A percentile compares a stretch with the other conserved stretches of the same genome.
These are phyloP conservation scores for Meganola albula DNA, from an alignment of 2,888 invertebrate species.

Conservation along the genomic window DNA sequence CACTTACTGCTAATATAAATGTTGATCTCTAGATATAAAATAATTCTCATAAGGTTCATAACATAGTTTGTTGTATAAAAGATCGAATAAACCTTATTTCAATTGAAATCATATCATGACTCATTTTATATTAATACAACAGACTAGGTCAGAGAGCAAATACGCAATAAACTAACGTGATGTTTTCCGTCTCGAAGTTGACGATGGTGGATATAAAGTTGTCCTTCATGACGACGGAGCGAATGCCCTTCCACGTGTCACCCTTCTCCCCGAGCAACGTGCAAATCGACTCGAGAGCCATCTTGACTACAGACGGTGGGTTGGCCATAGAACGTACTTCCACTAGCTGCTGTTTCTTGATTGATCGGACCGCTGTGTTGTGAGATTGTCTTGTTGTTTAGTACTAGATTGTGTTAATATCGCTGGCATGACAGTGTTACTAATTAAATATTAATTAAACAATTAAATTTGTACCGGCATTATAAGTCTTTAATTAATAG, in stretches of 20 bases:
- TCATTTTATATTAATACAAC: too few relatives aligned
- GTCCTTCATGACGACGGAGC: conserved; percentile 94
- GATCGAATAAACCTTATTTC: too few relatives aligned
- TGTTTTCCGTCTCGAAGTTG: conserved; percentile 94
- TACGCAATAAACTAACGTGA: conserved; percentile 89
- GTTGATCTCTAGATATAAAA: conserved; percentile 39
- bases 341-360: conserved; percentile 96
- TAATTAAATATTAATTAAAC: too few relatives aligned
- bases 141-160: conserved; percentile 30
- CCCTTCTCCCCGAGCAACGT: conserved; percentile 93
- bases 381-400: conserved; percentile 40
- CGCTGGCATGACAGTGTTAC: too few relatives aligned
- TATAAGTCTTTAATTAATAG: too few relatives aligned
- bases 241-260: conserved; percentile 95
- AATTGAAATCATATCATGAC: too few relatives aligned
- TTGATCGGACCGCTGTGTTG: conserved; percentile 91
- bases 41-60: background rate
- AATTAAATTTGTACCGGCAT: too few relatives aligned
- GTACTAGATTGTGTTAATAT: conserved; percentile 36
- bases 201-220: conserved; percentile 96
- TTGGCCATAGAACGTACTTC: conserved; percentile 97
- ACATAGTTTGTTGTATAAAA: background rate
- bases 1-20: conserved; percentile 43
- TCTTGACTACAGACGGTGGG: conserved; percentile 93
- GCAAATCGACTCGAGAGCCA: conserved; percentile 96